These are phyloP conservation scores for Plectropomus leopardus DNA, from an alignment of 2,113 vertebrate species.

Conservation along the genomic window DNA sequence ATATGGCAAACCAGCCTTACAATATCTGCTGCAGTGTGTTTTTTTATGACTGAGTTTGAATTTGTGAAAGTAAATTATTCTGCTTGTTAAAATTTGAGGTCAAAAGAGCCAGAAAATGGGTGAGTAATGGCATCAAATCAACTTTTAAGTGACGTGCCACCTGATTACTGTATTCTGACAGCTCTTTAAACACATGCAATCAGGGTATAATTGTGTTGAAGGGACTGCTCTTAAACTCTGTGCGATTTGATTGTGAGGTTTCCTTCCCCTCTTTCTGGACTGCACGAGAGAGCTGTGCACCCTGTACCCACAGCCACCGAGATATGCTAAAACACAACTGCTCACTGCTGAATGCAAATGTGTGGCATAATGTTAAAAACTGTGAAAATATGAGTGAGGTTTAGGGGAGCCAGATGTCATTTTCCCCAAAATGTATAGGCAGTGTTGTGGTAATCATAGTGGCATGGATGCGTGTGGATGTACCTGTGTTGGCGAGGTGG, in stretches of 20 bases:
- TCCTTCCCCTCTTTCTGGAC: not conserved
- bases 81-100: not conserved
- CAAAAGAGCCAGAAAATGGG: not conserved
- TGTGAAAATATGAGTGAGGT: not conserved
- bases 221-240: not conserved
- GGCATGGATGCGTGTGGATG: not conserved
- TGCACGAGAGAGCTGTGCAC: not conserved
- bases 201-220: not conserved
- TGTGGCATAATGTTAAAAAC: not conserved
- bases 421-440: not conserved
- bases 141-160: not conserved
- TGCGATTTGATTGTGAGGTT: not conserved
- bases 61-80: not conserved
- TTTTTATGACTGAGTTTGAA: not conserved
- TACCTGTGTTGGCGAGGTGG: slow-evolving; percentile 87
- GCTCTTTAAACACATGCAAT: slow-evolving; percentile 22
- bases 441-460: not conserved
- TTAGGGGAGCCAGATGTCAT: not conserved
- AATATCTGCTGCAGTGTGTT: not conserved
- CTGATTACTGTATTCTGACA: slow-evolving; percentile 6
- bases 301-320: not conserved
- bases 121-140: slow-evolving; percentile 4
- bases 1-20: no score
- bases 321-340: not conserved
- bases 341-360: not conserved